Percentiles rank a stretch among this genome's conserved stretches.
phyloP scores from a whole-genome alignment of 2,797 vertebrate species.

The Falco peregrinus region DNA sequence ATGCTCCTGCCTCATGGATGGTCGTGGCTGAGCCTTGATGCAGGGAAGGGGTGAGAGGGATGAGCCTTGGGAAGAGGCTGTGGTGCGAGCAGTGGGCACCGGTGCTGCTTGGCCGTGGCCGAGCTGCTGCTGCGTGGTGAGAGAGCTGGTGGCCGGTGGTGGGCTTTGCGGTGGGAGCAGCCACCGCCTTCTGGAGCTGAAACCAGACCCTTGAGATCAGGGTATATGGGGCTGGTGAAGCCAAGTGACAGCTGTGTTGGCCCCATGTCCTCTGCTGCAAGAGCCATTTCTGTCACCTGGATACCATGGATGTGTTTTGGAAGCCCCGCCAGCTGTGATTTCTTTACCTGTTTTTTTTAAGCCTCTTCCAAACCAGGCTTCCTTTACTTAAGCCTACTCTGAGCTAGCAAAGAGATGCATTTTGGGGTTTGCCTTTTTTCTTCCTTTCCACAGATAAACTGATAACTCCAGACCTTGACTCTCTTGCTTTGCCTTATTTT shows the following conservation, averaged over 20 bases:
- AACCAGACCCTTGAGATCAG: neutral
- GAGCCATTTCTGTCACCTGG: neutral
- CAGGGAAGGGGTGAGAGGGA: neutral
- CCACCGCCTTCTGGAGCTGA: neutral
- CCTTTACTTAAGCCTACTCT: neutral
- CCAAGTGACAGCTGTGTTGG: neutral
- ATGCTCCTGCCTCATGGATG: fast-evolving
- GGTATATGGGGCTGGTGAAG: neutral
- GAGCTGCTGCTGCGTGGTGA: neutral
- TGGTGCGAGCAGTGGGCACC: neutral
- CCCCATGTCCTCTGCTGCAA: neutral
- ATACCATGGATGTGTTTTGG: neutral
- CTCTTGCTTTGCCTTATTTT: neutral
- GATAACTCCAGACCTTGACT: neutral
- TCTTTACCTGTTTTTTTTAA: neutral
- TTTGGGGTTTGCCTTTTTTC: neutral
- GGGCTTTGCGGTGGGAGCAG: neutral
- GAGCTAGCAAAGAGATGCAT: neutral
- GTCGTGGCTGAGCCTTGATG: neutral
- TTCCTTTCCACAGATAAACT: neutral
- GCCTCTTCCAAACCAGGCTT: neutral
- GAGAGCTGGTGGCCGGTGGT: neutral
- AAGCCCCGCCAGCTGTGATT: neutral
- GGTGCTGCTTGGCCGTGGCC: fast-evolving
- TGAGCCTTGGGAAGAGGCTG: neutral